A percentile compares a stretch with the other conserved stretches of the same genome.
These are phyloP conservation scores for Pyrochroa serraticornis DNA, from an alignment of 2,888 invertebrate genomes.

Conservation along the genomic window DNA sequence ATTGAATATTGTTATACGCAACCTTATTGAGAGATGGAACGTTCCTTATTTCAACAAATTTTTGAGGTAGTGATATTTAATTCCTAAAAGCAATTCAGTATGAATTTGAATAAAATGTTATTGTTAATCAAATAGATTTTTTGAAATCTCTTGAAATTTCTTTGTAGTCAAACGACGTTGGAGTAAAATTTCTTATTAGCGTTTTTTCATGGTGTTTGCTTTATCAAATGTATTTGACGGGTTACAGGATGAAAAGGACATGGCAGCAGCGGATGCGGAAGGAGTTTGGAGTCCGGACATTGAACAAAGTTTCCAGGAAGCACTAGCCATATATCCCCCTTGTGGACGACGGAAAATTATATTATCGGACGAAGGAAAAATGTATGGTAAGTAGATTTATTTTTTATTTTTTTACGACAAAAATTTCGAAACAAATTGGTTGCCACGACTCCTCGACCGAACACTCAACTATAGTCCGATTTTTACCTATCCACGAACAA, in stretches of 20 bases:
- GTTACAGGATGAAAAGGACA: slow-evolving; percentile 79
- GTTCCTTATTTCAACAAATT: too few relatives aligned
- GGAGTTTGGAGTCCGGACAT: slow-evolving; percentile 99
- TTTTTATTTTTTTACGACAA: background rate
- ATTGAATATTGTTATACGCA: too few relatives aligned
- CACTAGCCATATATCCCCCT: slow-evolving; percentile 98
- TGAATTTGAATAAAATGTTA: too few relatives aligned
- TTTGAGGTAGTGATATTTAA: too few relatives aligned
- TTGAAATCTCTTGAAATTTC: too few relatives aligned
- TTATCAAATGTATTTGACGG: slow-evolving; percentile 11
- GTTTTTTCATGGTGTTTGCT: background rate
- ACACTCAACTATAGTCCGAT: background rate
- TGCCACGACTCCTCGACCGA: background rate
- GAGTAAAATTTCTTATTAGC: background rate
- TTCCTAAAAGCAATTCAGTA: too few relatives aligned
- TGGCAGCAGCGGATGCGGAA: slow-evolving; percentile 97
- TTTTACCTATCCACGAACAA: too few relatives aligned
- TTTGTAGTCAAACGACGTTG: background rate
- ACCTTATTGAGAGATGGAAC: too few relatives aligned
- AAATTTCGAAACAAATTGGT: slow-evolving; percentile 1
- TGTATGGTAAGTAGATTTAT: slow-evolving; percentile 91
- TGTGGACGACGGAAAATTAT: slow-evolving; percentile 99
- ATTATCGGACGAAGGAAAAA: slow-evolving; percentile 99
- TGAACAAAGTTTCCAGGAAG: slow-evolving; percentile 99
- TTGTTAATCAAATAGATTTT: too few relatives aligned